These are phyloP conservation scores for Tachystola acroxantha DNA, from an alignment of 2,888 invertebrate species.

Conservation along the genomic window DNA sequence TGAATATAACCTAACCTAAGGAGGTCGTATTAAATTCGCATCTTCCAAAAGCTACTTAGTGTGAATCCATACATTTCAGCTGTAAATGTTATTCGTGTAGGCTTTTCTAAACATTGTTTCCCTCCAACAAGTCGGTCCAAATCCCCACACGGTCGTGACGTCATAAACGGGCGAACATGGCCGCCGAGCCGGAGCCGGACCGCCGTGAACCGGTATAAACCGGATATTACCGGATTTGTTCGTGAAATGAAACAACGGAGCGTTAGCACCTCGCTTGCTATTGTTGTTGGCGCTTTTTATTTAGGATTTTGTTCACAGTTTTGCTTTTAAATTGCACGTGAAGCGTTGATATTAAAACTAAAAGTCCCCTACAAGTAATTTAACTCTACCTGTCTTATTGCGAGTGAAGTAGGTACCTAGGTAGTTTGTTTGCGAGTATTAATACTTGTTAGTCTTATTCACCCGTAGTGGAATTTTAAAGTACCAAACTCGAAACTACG, in stretches of 20 bases:
- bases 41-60: no score
- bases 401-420: no score
- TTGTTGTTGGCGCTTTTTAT: conserved; percentile 6
- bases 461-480: no score
- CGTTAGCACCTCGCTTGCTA: conserved; percentile 10
- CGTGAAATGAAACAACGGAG: conserved; percentile 27
- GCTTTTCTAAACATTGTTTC: background rate
- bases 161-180: conserved; percentile 18
- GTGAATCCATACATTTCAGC: conserved; percentile 2
- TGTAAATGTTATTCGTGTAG: conserved; percentile 3
- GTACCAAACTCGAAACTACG: no score
- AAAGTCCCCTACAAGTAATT: no score
- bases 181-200: conserved; percentile 12
- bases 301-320: background rate
- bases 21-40: no score
- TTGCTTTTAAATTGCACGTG: no score
- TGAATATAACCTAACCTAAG: no score
- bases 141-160: conserved; percentile 8
- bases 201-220: conserved; percentile 20
- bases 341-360: no score
- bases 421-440: no score
- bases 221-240: conserved; percentile 31
- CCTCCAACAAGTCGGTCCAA: conserved; percentile 1
- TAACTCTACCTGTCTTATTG: no score
- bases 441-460: no score